Conservation (phyloP, 2,888 invertebrate genomes). For the Tromatobia lineatoria region DNA sequence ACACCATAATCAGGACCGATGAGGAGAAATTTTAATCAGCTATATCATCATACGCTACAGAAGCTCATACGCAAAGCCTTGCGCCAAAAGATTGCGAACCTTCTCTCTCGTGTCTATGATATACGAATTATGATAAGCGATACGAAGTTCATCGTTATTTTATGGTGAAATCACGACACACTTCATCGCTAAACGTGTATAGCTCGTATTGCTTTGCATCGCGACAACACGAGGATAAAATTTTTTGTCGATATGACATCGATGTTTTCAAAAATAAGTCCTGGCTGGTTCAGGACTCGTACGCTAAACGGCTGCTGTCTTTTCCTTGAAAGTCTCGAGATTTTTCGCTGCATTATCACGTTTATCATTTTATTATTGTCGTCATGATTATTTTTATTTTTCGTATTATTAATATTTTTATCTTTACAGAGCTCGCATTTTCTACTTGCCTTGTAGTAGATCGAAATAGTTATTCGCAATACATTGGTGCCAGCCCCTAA, state of each 20-base stretch:
- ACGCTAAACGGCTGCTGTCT: slow-evolving; percentile 18
- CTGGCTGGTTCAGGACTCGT: slow-evolving; percentile 72
- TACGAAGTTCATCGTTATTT: neutral
- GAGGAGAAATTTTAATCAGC: slow-evolving; percentile 37
- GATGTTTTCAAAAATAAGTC: slow-evolving; percentile 49
- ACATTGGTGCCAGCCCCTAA: slow-evolving; percentile 43
- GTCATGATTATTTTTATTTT: slow-evolving; percentile 3
- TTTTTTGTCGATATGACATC: slow-evolving; percentile 49
- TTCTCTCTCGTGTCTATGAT: slow-evolving; percentile 19
- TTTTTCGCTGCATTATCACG: slow-evolving; percentile 34
- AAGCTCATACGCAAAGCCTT: slow-evolving; percentile 33
- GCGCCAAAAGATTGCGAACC: slow-evolving; percentile 9
- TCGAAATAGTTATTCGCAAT: slow-evolving; percentile 29
- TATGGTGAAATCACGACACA: neutral
- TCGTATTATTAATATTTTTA: slow-evolving; percentile 30
- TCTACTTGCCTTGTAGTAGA: slow-evolving; percentile 55
- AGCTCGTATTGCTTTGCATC: slow-evolving; percentile 4
- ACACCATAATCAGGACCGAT: slow-evolving; percentile 25
- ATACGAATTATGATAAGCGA: slow-evolving; percentile 17
- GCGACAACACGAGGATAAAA: neutral
- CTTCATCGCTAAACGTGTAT: neutral
- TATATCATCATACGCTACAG: slow-evolving; percentile 7
- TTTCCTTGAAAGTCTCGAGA: slow-evolving; percentile 10
- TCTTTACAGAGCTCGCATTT: slow-evolving; percentile 53
- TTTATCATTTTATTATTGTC: slow-evolving; percentile 26